Percentiles rank a stretch among this genome's conserved stretches.
Conservation (phyloP, 2,888 invertebrate species). For the Zele albiditarsus region DNA sequence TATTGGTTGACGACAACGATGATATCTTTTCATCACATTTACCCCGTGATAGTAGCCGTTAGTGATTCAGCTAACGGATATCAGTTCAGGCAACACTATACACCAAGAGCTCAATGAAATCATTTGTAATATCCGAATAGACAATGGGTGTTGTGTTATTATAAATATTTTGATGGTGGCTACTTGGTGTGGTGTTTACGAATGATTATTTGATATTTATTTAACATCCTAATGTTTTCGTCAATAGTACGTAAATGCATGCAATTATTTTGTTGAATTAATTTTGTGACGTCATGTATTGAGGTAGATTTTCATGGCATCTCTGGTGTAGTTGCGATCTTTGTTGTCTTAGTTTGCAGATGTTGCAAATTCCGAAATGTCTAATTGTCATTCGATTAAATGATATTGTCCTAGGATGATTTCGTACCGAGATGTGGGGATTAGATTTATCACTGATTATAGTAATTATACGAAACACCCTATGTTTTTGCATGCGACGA, state of each 20-base stretch:
- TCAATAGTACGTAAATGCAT: neutral
- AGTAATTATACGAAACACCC: neutral
- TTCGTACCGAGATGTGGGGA: neutral
- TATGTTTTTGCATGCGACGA: neutral
- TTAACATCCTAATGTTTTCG: neutral
- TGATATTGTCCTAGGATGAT: neutral
- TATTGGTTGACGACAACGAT: slow-evolving; percentile 48
- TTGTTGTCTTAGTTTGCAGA: slow-evolving; percentile 13
- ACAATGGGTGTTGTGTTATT: neutral
- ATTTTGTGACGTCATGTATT: slow-evolving; percentile 60
- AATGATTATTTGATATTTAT: neutral
- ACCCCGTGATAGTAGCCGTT: slow-evolving; percentile 54
- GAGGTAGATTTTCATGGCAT: slow-evolving; percentile 55
- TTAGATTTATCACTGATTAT: neutral
- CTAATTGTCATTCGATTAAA: neutral
- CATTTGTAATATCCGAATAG: neutral
- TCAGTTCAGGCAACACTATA: slow-evolving; percentile 44
- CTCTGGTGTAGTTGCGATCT: slow-evolving; percentile 12
- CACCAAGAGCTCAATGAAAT: neutral
- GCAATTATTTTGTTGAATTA: neutral
- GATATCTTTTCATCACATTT: neutral
- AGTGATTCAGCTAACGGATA: slow-evolving; percentile 56
- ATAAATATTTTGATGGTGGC: neutral
- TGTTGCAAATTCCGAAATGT: neutral
- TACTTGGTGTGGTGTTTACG: neutral